Evolutionary conservation across 2,797 vertebrate species (phyloP).

Genomic region (Adelosebastes latens): DNA sequence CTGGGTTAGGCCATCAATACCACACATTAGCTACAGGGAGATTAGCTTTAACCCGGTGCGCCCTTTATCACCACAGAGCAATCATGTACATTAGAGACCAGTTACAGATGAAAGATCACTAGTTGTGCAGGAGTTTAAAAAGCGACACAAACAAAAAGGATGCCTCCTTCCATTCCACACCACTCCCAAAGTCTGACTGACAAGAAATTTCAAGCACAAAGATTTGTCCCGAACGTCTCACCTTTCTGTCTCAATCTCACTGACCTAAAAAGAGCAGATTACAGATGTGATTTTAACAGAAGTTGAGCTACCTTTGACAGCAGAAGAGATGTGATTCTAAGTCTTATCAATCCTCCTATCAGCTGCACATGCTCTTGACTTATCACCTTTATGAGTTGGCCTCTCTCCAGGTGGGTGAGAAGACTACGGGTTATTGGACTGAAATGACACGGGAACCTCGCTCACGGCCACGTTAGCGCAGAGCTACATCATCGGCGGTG

Average conservation of each 20-base stretch:
- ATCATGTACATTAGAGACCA: not conserved
- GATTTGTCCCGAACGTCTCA: constrained; percentile 30
- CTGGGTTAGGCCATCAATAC: constrained; percentile 60
- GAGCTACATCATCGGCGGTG: not conserved
- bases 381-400: constrained; percentile 18
- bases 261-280: constrained; percentile 67
- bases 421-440: constrained; percentile 9
- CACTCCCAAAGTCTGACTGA: constrained; percentile 12
- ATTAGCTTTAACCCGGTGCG: constrained; percentile 39
- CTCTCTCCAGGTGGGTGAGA: constrained; percentile 2
- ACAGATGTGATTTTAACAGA: constrained; percentile 43
- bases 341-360: constrained; percentile 15
- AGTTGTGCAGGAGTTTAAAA: constrained; percentile 12
- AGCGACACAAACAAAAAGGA: not conserved
- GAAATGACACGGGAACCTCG: not conserved
- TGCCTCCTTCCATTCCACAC: not conserved
- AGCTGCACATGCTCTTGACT: not conserved
- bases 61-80: constrained; percentile 25
- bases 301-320: constrained; percentile 8
- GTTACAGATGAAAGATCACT: constrained; percentile 6
- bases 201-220: not conserved
- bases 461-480: not conserved
- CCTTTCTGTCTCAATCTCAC: constrained; percentile 62
- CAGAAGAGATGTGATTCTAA: not conserved
- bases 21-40: constrained; percentile 32